These are phyloP conservation scores for Xylocampa areola DNA, from an alignment of 2,888 invertebrate genomes.

Conservation along the genomic window DNA sequence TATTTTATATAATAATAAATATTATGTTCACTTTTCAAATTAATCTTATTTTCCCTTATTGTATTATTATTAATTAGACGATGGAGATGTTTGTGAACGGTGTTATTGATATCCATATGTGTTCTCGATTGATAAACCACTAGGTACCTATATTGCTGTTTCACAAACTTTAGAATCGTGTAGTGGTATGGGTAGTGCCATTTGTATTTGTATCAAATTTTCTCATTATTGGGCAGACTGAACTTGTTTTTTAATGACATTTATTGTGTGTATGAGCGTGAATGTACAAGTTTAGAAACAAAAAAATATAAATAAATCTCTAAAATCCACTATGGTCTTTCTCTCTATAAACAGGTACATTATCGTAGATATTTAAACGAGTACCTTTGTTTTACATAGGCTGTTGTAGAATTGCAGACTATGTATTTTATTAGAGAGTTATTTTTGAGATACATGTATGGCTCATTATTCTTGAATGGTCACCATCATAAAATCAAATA, in stretches of 20 bases:
- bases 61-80: constrained; percentile 46
- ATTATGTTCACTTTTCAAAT: constrained; percentile 75
- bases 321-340: constrained; percentile 56
- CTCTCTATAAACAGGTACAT: no score
- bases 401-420: no score
- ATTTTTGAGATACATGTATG: no score
- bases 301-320: constrained; percentile 80
- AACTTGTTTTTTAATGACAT: constrained; percentile 72
- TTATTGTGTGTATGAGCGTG: constrained; percentile 87
- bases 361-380: no score
- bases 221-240: constrained; percentile 69
- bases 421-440: no score
- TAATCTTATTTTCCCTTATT: constrained; percentile 71
- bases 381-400: no score
- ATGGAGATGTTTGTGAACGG: constrained; percentile 33
- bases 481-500: no score
- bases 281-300: constrained; percentile 88
- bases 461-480: no score
- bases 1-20: constrained; percentile 87
- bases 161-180: constrained; percentile 57
- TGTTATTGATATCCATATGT: constrained; percentile 41
- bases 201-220: constrained; percentile 67
- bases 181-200: constrained; percentile 69
- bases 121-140: constrained; percentile 34
- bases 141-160: constrained; percentile 54